Conservation (phyloP, 2,797 vertebrate species). For the Babyrousa celebensis region DNA sequence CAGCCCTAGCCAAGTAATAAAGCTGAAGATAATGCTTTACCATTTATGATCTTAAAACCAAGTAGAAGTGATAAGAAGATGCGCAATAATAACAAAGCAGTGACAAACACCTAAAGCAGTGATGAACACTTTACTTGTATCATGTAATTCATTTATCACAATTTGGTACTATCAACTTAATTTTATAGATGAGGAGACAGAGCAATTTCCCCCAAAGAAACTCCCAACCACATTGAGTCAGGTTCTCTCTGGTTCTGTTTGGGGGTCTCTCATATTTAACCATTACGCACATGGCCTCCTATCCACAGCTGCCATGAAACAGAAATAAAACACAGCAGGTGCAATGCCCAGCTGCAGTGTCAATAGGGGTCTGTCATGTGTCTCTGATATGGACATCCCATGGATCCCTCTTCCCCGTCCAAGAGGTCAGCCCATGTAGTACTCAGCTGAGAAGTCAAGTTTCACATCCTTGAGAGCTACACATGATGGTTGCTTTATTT, state of each 20-base stretch:
- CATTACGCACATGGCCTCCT: not conserved
- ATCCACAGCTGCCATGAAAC: too few relatives aligned
- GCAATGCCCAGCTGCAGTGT: not conserved
- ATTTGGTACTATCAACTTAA: not conserved
- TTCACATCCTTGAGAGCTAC: conserved; percentile 3
- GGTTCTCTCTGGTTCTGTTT: not conserved
- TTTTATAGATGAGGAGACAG: not conserved
- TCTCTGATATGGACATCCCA: not conserved
- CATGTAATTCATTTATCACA: conserved; percentile 27
- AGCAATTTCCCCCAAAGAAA: not conserved
- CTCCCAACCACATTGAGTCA: not conserved
- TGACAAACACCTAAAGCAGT: not conserved
- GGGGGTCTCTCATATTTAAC: not conserved
- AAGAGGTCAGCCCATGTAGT: not conserved
- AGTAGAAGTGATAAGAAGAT: not conserved
- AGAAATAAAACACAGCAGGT: not conserved
- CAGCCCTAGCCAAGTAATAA: not conserved
- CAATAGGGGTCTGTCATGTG: not conserved
- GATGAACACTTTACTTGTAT: not conserved
- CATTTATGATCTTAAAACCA: not conserved
- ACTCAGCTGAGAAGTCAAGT: not conserved
- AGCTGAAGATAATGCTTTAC: not conserved
- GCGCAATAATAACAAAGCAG: not conserved
- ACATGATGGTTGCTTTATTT: not conserved
- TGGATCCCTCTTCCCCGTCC: not conserved